Evolutionary conservation across 2,113 vertebrate species (phyloP).

Genomic region (Otolemur garnettii): DNA sequence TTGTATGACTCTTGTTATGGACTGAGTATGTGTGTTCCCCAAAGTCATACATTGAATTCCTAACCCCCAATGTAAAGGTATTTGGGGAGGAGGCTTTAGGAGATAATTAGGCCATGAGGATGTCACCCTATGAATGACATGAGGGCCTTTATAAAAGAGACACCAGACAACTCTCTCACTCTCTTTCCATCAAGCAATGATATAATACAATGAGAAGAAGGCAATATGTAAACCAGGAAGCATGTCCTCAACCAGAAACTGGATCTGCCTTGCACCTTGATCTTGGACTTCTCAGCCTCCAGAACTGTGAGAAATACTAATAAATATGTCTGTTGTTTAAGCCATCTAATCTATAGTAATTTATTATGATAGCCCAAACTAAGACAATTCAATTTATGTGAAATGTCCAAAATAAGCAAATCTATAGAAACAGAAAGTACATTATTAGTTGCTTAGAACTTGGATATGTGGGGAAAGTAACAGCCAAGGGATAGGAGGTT

Average conservation of each 20-base stretch:
- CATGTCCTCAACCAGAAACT: not conserved
- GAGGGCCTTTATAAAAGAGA: not conserved
- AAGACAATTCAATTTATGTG: not conserved
- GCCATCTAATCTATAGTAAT: not conserved
- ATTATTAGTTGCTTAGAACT: not conserved
- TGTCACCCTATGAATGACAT: not conserved
- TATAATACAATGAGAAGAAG: not conserved
- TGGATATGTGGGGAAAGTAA: not conserved
- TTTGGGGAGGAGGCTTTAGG: not conserved
- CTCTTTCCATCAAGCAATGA: not conserved
- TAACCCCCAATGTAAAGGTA: not conserved
- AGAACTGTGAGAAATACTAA: not conserved
- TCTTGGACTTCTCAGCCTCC: not conserved
- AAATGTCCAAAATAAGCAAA: constrained; percentile 38
- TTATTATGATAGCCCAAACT: not conserved
- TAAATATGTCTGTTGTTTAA: not conserved
- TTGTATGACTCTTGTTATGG: not conserved
- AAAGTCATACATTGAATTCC: not conserved
- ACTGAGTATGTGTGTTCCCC: not conserved
- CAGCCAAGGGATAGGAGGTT: not conserved
- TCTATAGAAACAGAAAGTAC: constrained; percentile 16
- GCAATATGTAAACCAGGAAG: not conserved
- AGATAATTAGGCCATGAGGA: not conserved
- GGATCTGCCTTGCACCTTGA: not conserved
- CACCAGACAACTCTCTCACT: not conserved